Evolutionary conservation across 2,797 vertebrate species (phyloP).

Genomic region (Argya squamiceps): DNA sequence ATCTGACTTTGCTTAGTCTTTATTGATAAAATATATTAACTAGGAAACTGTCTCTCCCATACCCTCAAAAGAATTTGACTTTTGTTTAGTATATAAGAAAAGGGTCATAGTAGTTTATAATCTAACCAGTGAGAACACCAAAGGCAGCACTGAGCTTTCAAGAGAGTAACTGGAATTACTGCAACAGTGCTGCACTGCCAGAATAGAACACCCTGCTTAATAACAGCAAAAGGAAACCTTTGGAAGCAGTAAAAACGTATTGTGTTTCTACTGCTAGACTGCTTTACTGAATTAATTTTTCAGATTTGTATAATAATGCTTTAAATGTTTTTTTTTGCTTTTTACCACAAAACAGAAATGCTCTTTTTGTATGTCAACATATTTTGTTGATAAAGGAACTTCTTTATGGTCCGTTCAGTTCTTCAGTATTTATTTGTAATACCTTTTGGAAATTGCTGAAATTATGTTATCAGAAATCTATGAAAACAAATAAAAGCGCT

Average conservation of each 20-base stretch:
- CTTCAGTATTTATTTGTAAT: not conserved
- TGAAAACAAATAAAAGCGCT: not conserved
- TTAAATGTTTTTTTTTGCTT: not conserved
- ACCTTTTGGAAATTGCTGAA: not conserved
- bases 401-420: not conserved
- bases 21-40: not conserved
- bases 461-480: not conserved
- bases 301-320: not conserved
- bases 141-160: not conserved
- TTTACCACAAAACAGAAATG: not conserved
- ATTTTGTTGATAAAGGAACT: not conserved
- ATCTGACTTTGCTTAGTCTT: not conserved
- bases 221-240: not conserved
- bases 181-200: not conserved
- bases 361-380: not conserved
- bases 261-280: not conserved
- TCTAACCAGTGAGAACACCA: not conserved
- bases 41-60: not conserved
- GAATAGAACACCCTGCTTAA: accelerated
- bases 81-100: not conserved
- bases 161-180: not conserved
- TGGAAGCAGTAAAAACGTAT: not conserved
- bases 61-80: not conserved
- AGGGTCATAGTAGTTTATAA: not conserved
- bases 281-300: not conserved